phyloP scores from a whole-genome alignment of 2,888 invertebrate genomes.

The Oscheius sp. region DNA sequence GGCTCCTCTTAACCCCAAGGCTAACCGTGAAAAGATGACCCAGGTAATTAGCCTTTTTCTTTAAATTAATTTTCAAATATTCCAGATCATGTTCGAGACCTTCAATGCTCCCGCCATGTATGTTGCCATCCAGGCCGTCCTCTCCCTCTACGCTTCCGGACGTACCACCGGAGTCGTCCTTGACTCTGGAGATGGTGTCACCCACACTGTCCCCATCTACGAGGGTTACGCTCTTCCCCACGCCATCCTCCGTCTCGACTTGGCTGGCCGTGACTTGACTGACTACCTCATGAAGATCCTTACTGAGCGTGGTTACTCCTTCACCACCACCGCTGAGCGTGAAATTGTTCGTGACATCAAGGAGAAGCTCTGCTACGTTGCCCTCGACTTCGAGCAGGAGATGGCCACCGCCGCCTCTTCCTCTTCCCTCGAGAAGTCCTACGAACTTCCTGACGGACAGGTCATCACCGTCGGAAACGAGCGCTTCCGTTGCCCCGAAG shows the following conservation, averaged over 20 bases:
- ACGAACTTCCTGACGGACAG: slow-evolving; percentile 89
- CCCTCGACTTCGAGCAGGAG: slow-evolving; percentile 97
- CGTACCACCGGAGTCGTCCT: slow-evolving; percentile 78
- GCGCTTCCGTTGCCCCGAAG: slow-evolving; percentile 89
- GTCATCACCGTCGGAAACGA: slow-evolving; percentile 78
- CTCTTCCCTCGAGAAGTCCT: slow-evolving; percentile 89
- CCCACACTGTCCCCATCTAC: slow-evolving; percentile 84
- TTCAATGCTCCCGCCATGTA: slow-evolving; percentile 81
- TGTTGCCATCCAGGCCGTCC: slow-evolving; percentile 91
- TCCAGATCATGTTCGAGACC: slow-evolving; percentile 90
- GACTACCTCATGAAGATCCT: slow-evolving; percentile 79
- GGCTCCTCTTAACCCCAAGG: slow-evolving; percentile 92
- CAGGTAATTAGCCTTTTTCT: slow-evolving; percentile 62
- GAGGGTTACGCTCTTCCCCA: slow-evolving; percentile 80
- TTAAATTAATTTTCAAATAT: no score
- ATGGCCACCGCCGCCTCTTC: slow-evolving; percentile 91
- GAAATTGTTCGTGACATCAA: slow-evolving; percentile 92
- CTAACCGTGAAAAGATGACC: slow-evolving; percentile 95
- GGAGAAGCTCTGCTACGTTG: slow-evolving; percentile 97
- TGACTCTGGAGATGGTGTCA: slow-evolving; percentile 91
- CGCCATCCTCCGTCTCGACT: slow-evolving; percentile 76
- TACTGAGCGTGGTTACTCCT: slow-evolving; percentile 75
- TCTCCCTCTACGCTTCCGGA: slow-evolving; percentile 87
- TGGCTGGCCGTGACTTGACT: slow-evolving; percentile 77
- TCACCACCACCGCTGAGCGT: slow-evolving; percentile 76